A percentile compares a stretch with the other conserved stretches of the same genome.
phyloP scores from a whole-genome alignment of 2,113 vertebrate species.

The Siniperca chuatsi region DNA sequence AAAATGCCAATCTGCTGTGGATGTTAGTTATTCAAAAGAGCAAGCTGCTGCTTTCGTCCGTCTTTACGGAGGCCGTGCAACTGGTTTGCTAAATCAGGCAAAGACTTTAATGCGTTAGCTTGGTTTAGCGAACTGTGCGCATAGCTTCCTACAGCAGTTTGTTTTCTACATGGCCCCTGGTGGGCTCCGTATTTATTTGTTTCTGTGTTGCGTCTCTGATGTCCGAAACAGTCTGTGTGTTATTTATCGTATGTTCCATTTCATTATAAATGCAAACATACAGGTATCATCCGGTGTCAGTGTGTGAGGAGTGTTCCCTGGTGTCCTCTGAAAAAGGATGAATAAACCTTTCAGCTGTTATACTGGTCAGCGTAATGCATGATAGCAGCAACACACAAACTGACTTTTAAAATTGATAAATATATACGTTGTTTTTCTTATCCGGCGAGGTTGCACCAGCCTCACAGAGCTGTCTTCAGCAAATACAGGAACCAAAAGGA shows the following conservation, averaged over 20 bases:
- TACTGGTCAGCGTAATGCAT: too few species aligned
- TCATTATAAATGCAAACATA: neutral
- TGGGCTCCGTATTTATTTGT: neutral
- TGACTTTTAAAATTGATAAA: too few species aligned
- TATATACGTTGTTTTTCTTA: too few species aligned
- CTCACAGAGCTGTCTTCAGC: neutral
- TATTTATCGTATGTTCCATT: neutral
- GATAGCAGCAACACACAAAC: too few species aligned
- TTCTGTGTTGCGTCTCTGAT: neutral
- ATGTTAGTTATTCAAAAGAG: neutral
- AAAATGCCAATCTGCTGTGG: neutral
- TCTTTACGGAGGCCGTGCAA: neutral
- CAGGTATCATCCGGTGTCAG: neutral
- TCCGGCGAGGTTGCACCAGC: too few species aligned
- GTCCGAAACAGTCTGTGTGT: neutral
- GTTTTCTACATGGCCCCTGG: too few species aligned
- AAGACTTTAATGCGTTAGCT: too few species aligned
- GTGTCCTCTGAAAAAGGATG: slow-evolving; percentile 7
- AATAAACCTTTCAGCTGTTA: too few species aligned
- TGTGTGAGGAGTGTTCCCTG: neutral
- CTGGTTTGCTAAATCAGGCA: neutral
- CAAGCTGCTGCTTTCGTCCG: neutral
- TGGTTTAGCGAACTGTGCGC: neutral
- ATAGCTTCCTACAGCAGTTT: too few species aligned
- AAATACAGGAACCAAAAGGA: neutral